Evolutionary conservation across 53 echinoderm and acorn worm genomes (phyloP), one percentile per base, ranked within the genome.

Genomic region (Arbacia lixula): DNA sequence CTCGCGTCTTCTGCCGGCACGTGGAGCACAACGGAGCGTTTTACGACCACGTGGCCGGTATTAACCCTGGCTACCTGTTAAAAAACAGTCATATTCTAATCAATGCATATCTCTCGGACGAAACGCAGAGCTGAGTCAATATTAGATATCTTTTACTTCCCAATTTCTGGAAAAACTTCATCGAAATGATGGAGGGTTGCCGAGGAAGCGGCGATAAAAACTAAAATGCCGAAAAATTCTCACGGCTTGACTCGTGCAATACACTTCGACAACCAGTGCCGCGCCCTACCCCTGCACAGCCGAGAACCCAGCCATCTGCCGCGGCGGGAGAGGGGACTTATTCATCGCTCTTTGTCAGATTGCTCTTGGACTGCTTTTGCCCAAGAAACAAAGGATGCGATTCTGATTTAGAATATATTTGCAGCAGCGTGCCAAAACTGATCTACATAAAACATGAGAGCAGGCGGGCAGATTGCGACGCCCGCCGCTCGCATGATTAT

Each of bases 401-500:
- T 49, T 43, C 82, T 81, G 63, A 81, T 81, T 81, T 81, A 34
- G 63, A 81, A 81, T 81, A 63, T 81, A 81, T 81, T 81, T 81
- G 64, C 82, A 63, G 82, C 82, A 49, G 62, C 82, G 82, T 81
- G 43, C 82, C 50, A 81, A 81, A 81, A 81, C 82, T 63, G 64
- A 81, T 81, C 82, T 81, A 81, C 82, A 81, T 81, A 81, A 81
- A 81, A 81, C 63, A 81, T 81, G 82, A 81, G 82, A 81, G 63
- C 82, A 81, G 46, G 82, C 82, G 82, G 82, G 42, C 82, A 81
- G 82, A 81, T 81, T 81, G 82, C 52, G 62, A 46, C 82, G 64
- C 28, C 36, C 43, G 82, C 29, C 64, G 82, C 32, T 29, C 82
- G 61, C 64, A 50, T 30, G 64, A 61, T 81, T 63, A 64, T 63